Conservation (phyloP, 2,797 vertebrate species). For the Adelosebastes latens region DNA sequence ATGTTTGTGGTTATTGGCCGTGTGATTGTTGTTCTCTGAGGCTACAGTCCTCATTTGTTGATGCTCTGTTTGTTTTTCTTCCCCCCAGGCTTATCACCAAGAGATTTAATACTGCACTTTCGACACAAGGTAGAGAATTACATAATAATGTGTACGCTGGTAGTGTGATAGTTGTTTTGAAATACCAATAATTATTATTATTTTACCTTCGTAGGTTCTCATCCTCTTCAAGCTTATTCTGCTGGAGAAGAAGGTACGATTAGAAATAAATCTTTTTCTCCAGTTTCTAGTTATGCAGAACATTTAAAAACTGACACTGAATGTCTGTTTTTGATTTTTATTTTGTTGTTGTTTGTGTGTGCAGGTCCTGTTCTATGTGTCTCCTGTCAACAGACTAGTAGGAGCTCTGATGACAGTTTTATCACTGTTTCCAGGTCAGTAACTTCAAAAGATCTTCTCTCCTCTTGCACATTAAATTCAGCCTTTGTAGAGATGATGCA, state of each 20-base stretch:
- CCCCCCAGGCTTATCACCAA: constrained; percentile 91
- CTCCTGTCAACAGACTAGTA: constrained; percentile 94
- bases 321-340: background rate
- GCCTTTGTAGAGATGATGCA: no score
- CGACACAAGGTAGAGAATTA: constrained; percentile 90
- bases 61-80: background rate
- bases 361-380: constrained; percentile 96
- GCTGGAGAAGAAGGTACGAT: constrained; percentile 94
- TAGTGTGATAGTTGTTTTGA: background rate
- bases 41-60: background rate
- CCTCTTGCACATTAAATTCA: background rate
- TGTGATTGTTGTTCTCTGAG: background rate
- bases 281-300: rapidly evolving
- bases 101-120: constrained; percentile 97
- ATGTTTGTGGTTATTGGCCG: background rate
- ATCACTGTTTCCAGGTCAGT: constrained; percentile 96
- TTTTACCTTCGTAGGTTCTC: constrained; percentile 84
- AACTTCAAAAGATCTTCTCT: background rate
- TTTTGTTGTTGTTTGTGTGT: background rate
- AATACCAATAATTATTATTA: background rate
- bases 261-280: background rate
- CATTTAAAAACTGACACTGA: background rate
- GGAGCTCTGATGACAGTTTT: constrained; percentile 95
- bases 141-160: rapidly evolving
- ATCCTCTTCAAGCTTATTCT: constrained; percentile 97